Evolutionary conservation across 1,140 invertebrate species (phyloP).

Genomic region (Daktulosphaira vitifoliae): DNA sequence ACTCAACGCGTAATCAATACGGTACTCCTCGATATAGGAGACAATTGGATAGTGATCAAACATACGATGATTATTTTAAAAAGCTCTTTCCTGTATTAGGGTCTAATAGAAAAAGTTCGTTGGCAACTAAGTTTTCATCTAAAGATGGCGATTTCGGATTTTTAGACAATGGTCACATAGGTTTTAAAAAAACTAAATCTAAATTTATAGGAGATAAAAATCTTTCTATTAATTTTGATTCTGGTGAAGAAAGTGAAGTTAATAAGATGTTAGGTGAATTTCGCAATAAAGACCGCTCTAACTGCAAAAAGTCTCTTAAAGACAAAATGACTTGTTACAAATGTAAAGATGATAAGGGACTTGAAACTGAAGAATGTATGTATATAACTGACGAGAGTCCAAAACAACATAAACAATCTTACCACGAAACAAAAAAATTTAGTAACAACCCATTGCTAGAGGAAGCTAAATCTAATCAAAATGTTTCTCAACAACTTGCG

Average conservation of each 20-base stretch:
- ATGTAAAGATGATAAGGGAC: constrained; percentile 55
- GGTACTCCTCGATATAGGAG: constrained; percentile 38
- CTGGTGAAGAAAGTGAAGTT: constrained; percentile 41
- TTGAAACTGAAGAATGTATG: constrained; percentile 65
- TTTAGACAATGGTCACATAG: constrained; percentile 7
- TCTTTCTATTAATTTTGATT: constrained; percentile 7
- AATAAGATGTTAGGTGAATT: constrained; percentile 60
- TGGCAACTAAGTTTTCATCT: constrained; percentile 12
- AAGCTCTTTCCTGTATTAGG: constrained; percentile 14
- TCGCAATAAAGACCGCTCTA: constrained; percentile 56
- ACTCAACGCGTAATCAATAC: constrained; percentile 44
- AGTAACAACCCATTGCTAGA: not conserved
- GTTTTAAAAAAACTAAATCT: constrained; percentile 1
- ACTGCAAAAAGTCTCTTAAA: constrained; percentile 58
- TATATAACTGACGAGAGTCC: constrained; percentile 50
- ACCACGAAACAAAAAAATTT: constrained; percentile 37
- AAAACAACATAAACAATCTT: constrained; percentile 37
- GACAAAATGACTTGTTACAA: constrained; percentile 65
- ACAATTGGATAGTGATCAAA: constrained; percentile 7
- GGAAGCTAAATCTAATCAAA: no score
- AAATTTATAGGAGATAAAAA: not conserved
- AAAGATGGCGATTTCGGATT: constrained; percentile 24
- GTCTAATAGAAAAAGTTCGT: not conserved
- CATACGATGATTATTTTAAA: constrained; percentile 22
- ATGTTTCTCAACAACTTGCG: not conserved